Evolutionary conservation across 2,113 vertebrate species (phyloP), one percentile per base, ranked within the genome.

Genomic region (Paramormyrops kingsleyae): DNA sequence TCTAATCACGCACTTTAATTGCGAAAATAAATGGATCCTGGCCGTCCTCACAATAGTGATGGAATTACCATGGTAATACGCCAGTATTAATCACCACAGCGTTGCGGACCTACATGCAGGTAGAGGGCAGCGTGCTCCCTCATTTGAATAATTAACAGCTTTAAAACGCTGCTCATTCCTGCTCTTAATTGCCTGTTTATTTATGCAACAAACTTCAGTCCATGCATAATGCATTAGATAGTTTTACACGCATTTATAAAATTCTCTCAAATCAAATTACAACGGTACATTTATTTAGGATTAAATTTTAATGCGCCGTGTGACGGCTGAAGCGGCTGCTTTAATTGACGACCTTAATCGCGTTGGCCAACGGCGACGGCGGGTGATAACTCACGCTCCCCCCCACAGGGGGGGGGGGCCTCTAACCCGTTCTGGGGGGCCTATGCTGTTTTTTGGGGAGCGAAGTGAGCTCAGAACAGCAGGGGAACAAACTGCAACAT

Each of bases 1-100:
- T 96, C 96, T 97, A 98, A 98, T 99, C 97, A 96, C 95, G 94
- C 93, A 92, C 92, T 94, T 93, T 98, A 98, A 99, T 98, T 98
- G 97, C 96, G 92, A 97, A 97, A 97, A 96, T 96, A 96, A 97
- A 98, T 98, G 98, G 98, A 98, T 97, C 97, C 96, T 94, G 95
- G 94, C 95, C 94, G 94, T 96, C 95, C 96, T 95, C 94, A 95
- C 96, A 95, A 95, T 95, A 94, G 97, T 97, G 94, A 96, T 95
- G 95, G 95, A 94, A 97, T 96, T 96, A 96, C 94, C 13, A 94
- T 94, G 93, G 92, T 92, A 93, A 93, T 96, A 95, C 91, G 9
- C 42, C 86, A 83, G 87, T 93, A 96, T 96, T 95, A 95, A 93
- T 93, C 94, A 94, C 93, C 90, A 92, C 93, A 92, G 95, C 95